These are phyloP conservation scores for Tetramorium parvispinum DNA, from an alignment of 1,140 invertebrate genomes.

Conservation along the genomic window DNA sequence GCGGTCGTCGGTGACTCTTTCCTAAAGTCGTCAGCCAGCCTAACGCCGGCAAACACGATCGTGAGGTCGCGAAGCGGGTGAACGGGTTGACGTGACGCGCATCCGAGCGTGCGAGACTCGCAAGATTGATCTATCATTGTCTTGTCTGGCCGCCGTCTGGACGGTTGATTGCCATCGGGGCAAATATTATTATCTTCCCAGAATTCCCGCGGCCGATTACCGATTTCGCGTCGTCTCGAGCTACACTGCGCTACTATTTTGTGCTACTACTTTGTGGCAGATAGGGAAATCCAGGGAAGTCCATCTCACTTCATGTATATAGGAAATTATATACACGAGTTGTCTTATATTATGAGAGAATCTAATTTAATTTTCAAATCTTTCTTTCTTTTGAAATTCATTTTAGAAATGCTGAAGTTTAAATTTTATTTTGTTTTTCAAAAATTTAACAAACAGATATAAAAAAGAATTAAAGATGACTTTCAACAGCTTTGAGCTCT, in stretches of 20 bases:
- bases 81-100: constrained; percentile 69
- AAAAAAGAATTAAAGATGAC: background rate
- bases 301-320: background rate
- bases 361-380: background rate
- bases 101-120: constrained; percentile 80
- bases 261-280: constrained; percentile 2
- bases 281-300: background rate
- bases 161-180: constrained; percentile 79
- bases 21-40: constrained; percentile 26
- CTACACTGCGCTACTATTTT: no score
- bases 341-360: background rate
- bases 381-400: background rate
- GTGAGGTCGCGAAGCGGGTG: constrained; percentile 59
- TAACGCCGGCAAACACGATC: constrained; percentile 27
- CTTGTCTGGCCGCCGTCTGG: constrained; percentile 83
- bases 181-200: constrained; percentile 79
- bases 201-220: constrained; percentile 71
- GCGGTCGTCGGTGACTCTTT: constrained; percentile 46
- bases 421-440: background rate
- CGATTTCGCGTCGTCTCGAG: constrained; percentile 50
- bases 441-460: background rate
- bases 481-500: background rate
- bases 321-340: background rate
- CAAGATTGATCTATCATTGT: constrained; percentile 85
- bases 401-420: background rate